Percentiles rank a stretch among this genome's conserved stretches.
Evolutionary conservation across 2,888 invertebrate species (phyloP).

Genomic region (Tenthredo amoena): DNA sequence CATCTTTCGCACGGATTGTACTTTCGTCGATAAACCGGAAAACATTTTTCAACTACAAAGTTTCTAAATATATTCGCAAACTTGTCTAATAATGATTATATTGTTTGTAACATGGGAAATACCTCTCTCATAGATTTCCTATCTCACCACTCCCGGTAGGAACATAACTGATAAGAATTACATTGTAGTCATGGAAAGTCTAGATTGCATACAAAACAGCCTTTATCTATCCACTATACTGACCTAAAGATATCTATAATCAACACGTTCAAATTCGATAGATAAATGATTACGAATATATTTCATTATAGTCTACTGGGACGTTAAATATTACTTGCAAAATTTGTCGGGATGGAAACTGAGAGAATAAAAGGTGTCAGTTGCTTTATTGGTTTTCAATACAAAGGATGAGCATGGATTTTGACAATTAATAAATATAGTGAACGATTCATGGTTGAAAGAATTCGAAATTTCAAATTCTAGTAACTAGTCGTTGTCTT

Average conservation of each 20-base stretch:
- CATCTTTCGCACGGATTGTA: conserved; percentile 3
- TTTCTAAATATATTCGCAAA: not conserved
- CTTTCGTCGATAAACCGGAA: not conserved
- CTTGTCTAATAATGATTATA: not conserved
- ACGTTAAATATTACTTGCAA: not conserved
- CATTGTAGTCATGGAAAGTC: not conserved
- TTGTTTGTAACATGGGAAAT: not conserved
- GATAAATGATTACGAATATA: not conserved
- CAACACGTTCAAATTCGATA: not conserved
- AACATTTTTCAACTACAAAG: conserved; percentile 11
- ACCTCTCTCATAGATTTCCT: not conserved
- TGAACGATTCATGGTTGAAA: not conserved
- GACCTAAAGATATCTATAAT: not conserved
- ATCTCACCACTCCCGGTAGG: not conserved
- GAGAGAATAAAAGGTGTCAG: not conserved
- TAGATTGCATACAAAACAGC: not conserved
- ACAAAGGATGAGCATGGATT: not conserved
- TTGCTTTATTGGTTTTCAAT: not conserved
- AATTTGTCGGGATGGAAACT: not conserved
- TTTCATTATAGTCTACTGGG: not conserved
- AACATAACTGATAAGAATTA: not conserved
- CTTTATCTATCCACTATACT: not conserved
- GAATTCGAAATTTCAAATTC: conserved; percentile 33
- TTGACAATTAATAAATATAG: not conserved
- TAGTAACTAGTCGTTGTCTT: not conserved